Evolutionary conservation across 2,888 invertebrate species (phyloP).

Genomic region (Osedax frankpressi): DNA sequence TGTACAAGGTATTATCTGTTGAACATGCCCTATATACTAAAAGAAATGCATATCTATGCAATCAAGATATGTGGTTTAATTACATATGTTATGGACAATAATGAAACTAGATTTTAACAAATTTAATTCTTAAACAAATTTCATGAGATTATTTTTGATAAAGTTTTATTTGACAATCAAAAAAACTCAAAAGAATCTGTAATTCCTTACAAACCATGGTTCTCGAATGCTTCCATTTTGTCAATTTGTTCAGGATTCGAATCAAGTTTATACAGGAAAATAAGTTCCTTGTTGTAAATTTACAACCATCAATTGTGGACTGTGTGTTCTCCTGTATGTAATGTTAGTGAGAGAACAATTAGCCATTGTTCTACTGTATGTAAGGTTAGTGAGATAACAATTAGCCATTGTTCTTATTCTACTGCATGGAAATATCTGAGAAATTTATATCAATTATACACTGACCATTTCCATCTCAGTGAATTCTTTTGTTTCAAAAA

Average conservation of each 20-base stretch:
- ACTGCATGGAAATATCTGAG: no score
- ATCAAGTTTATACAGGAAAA: slow-evolving; percentile 93
- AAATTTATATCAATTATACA: no score
- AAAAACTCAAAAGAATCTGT: slow-evolving; percentile 17
- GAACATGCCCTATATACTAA: no score
- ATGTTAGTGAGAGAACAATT: no score
- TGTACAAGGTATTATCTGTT: no score
- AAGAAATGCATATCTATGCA: no score
- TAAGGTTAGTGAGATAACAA: no score
- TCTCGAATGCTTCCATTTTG: slow-evolving; percentile 98
- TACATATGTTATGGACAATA: no score
- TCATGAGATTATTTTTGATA: background rate
- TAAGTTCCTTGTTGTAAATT: slow-evolving; percentile 58
- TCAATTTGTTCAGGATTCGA: slow-evolving; percentile 88
- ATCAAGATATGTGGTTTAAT: no score
- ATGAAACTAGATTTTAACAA: background rate
- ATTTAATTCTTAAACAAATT: background rate
- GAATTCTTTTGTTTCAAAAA: slow-evolving; percentile 51
- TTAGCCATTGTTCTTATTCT: no score
- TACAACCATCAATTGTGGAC: slow-evolving; percentile 29
- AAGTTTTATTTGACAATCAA: background rate
- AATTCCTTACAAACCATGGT: slow-evolving; percentile 45
- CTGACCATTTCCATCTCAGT: background rate
- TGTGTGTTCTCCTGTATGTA: background rate
- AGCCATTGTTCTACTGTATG: no score